These are phyloP conservation scores for Aythya baeri DNA, from an alignment of 2,113 vertebrate genomes.

Conservation along the genomic window DNA sequence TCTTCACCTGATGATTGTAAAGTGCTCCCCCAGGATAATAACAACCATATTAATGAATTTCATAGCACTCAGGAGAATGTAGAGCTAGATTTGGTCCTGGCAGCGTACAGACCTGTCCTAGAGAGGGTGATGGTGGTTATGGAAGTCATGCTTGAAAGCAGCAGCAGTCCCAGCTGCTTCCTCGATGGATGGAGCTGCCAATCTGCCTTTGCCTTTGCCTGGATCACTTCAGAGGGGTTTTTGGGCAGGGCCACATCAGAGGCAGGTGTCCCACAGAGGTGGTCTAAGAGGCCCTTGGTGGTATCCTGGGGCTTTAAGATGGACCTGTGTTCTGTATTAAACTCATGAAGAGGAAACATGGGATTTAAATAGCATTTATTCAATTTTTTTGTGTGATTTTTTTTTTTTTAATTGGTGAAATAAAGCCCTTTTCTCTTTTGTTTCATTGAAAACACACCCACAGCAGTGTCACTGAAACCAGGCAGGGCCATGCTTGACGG, in stretches of 20 bases:
- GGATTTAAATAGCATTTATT: conserved; percentile 27
- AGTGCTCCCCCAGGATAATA: background rate
- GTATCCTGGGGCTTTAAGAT: background rate
- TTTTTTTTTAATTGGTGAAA: background rate
- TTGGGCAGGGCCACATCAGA: background rate
- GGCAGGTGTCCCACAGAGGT: background rate
- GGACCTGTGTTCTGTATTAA: conserved; percentile 12
- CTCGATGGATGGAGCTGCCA: background rate
- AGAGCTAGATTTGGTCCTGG: background rate
- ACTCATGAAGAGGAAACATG: background rate
- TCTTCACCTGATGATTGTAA: background rate
- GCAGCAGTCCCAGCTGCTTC: background rate
- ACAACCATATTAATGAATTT: background rate
- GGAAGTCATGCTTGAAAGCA: background rate
- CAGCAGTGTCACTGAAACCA: background rate
- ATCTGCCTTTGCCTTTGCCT: background rate
- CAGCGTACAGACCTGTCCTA: background rate
- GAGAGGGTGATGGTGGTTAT: background rate
- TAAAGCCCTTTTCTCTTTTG: conserved; percentile 17
- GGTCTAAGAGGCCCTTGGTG: background rate
- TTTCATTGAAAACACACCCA: conserved; percentile 38
- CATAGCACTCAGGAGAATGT: background rate
- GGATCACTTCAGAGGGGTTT: background rate
- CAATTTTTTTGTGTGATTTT: background rate
- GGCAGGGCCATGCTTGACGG: background rate